Evolutionary conservation across 2,888 invertebrate genomes (phyloP).

Genomic region (Eristalis tenax): DNA sequence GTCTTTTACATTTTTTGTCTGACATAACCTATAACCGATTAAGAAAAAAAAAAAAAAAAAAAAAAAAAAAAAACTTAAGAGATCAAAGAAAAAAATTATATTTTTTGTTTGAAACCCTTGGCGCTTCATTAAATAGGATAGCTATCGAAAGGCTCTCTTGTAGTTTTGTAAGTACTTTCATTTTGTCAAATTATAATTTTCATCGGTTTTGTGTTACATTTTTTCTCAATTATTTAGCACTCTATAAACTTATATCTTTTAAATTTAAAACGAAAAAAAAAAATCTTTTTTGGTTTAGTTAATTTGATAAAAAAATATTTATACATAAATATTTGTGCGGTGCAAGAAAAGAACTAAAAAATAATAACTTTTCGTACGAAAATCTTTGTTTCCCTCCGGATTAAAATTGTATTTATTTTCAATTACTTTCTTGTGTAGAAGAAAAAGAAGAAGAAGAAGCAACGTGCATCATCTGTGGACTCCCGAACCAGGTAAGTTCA

Average conservation of each 20-base stretch:
- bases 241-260: constrained; percentile 50
- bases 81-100: constrained; percentile 87
- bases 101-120: constrained; percentile 86
- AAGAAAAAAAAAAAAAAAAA: constrained; percentile 50
- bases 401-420: constrained; percentile 74
- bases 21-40: constrained; percentile 52
- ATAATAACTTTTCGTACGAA: constrained; percentile 42
- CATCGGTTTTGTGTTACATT: constrained; percentile 73
- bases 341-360: constrained; percentile 63
- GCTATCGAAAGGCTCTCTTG: constrained; percentile 81
- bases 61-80: constrained; percentile 72
- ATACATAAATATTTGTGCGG: constrained; percentile 51
- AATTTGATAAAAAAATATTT: constrained; percentile 37
- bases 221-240: constrained; percentile 71
- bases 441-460: constrained; percentile 83
- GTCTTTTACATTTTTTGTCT: constrained; percentile 13
- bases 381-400: constrained; percentile 2
- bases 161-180: constrained; percentile 82
- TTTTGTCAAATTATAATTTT: constrained; percentile 76
- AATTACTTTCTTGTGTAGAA: constrained; percentile 57
- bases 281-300: constrained; percentile 54
- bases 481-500: constrained; percentile 83
- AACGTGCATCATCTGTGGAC: constrained; percentile 82
- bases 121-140: constrained; percentile 82
- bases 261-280: constrained; percentile 41